Conservation (phyloP, 2,113 vertebrate genomes). For the Acanthochromis polyacanthus region DNA sequence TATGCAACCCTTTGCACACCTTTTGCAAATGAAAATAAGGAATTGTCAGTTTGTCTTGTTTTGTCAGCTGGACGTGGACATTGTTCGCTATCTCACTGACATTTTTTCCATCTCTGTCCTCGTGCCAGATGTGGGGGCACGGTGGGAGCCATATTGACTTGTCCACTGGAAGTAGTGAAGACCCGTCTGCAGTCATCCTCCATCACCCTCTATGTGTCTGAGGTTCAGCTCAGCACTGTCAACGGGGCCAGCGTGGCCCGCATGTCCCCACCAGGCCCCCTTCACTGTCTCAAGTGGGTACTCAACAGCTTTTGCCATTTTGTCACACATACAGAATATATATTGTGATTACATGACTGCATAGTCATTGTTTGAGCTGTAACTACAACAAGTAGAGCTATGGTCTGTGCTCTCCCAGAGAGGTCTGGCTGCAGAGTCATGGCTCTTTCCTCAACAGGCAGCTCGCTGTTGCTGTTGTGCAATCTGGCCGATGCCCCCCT, state of each 20-base stretch:
- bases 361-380: neutral
- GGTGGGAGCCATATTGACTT: conserved; percentile 97
- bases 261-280: conserved; percentile 93
- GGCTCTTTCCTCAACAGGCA: neutral
- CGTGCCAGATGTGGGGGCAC: conserved; percentile 94
- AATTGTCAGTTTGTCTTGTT: neutral
- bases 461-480: conserved; percentile 20
- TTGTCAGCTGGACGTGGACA: neutral
- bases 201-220: conserved; percentile 94
- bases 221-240: conserved; percentile 94
- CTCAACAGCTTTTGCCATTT: neutral
- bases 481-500: conserved; percentile 12
- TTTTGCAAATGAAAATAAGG: neutral
- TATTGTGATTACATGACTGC: neutral
- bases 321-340: neutral
- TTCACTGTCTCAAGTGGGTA: conserved; percentile 96
- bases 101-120: neutral
- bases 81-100: neutral
- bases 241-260: conserved; percentile 90
- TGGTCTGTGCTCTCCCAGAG: neutral
- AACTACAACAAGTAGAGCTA: neutral
- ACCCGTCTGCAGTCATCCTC: conserved; percentile 97
- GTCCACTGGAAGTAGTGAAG: conserved; percentile 98
- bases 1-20: neutral
- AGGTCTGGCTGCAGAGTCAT: conserved; percentile 5